Conservation (phyloP, 2,797 vertebrate species). For the Onychomys leucogaster region DNA sequence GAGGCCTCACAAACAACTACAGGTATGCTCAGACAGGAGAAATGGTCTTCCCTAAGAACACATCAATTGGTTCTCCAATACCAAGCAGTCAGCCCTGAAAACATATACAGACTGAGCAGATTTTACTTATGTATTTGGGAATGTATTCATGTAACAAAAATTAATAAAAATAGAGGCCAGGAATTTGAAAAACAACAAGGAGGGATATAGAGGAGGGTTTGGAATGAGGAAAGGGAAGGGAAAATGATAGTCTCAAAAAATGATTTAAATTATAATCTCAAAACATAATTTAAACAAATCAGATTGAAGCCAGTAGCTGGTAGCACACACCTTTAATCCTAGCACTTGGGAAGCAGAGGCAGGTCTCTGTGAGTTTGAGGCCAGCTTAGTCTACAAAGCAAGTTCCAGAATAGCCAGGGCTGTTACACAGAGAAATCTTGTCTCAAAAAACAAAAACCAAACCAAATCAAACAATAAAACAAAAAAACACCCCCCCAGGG, state of each 20-base stretch:
- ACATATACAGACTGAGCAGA: neutral
- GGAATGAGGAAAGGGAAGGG: neutral
- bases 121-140: neutral
- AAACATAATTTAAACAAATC: neutral
- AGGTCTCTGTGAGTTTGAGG: neutral
- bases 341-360: neutral
- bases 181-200: neutral
- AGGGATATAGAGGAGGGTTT: neutral
- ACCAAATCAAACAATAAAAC: neutral
- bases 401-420: neutral
- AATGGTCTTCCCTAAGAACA: neutral
- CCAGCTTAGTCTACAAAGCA: neutral
- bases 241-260: neutral
- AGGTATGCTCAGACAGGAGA: neutral
- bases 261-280: neutral
- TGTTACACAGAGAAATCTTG: neutral
- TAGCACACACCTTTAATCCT: neutral
- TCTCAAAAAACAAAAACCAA: neutral
- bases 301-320: neutral
- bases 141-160: neutral
- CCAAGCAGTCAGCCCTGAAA: neutral
- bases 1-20: neutral
- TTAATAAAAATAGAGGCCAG: neutral
- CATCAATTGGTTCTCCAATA: neutral
- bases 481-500: too few relatives aligned